These are phyloP conservation scores for Nycticorax nycticorax DNA, from an alignment of 2,113 vertebrate species.

Conservation along the genomic window DNA sequence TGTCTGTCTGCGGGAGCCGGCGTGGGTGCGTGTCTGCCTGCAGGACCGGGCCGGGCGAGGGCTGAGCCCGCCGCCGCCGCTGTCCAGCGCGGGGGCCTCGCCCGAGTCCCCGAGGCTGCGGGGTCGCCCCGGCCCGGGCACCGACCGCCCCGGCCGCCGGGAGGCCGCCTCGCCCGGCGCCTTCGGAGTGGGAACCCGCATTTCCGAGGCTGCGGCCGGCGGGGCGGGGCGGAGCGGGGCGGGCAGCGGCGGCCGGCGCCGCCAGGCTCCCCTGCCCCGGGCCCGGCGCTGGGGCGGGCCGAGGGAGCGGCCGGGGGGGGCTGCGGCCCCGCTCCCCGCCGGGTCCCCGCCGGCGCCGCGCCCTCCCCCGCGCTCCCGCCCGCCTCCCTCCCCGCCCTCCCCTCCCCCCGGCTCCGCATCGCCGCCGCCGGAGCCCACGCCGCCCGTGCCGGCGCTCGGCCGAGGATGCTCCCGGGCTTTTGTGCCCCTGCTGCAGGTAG, in stretches of 20 bases:
- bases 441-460: conserved; percentile 40
- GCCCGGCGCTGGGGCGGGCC: background rate
- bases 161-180: background rate
- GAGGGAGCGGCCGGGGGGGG: background rate
- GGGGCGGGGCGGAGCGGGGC: background rate
- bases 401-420: conserved; percentile 39
- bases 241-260: background rate
- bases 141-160: background rate
- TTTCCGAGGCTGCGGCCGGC: background rate
- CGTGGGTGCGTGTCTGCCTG: background rate
- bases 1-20: no score
- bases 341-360: background rate
- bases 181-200: background rate
- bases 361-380: conserved; percentile 28
- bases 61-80: background rate
- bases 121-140: conserved; percentile 26
- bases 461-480: conserved; percentile 64
- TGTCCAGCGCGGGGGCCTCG: background rate
- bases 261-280: background rate
- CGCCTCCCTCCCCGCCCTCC: conserved; percentile 21
- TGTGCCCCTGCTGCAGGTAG: conserved; percentile 25
- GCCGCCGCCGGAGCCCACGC: conserved; percentile 40
- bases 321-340: background rate
- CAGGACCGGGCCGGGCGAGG: background rate
- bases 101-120: background rate